phyloP scores from a whole-genome alignment of 1,140 invertebrate species.

The Sesamia nonagrioides region DNA sequence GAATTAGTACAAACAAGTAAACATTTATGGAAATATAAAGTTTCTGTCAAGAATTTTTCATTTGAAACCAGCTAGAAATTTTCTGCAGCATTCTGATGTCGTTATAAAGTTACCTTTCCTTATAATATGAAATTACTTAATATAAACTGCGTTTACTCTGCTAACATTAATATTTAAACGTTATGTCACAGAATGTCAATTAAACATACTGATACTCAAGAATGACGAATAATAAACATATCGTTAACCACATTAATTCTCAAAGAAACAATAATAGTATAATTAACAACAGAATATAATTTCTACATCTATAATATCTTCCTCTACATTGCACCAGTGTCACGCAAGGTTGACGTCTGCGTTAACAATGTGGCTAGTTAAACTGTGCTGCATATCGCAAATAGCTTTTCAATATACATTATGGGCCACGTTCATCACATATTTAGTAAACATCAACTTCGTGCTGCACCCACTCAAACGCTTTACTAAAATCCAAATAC shows the following conservation, averaged over 20 bases:
- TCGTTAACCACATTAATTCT: conserved; percentile 18
- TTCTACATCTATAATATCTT: background rate
- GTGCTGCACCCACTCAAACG: conserved; percentile 20
- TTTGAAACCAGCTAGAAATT: background rate
- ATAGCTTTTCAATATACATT: background rate
- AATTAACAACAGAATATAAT: background rate
- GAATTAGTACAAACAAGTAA: conserved; percentile 12
- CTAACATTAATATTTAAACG: conserved; percentile 24
- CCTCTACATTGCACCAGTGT: background rate
- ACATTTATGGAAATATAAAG: conserved; percentile 6
- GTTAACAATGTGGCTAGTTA: background rate
- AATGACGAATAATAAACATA: background rate
- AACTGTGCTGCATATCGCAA: background rate
- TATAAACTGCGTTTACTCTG: conserved; percentile 5
- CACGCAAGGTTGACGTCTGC: conserved; percentile 9
- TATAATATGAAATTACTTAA: conserved; percentile 26
- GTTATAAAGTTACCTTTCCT: background rate
- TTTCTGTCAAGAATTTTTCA: background rate
- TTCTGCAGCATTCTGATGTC: background rate
- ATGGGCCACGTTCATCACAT: background rate
- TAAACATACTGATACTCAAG: conserved; percentile 1
- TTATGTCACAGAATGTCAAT: conserved; percentile 27
- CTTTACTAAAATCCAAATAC: conserved; percentile 33
- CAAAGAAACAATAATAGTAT: background rate
- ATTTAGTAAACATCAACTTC: conserved; percentile 36